Conservation (phyloP, 2,888 invertebrate genomes). For the Troides helena region DNA sequence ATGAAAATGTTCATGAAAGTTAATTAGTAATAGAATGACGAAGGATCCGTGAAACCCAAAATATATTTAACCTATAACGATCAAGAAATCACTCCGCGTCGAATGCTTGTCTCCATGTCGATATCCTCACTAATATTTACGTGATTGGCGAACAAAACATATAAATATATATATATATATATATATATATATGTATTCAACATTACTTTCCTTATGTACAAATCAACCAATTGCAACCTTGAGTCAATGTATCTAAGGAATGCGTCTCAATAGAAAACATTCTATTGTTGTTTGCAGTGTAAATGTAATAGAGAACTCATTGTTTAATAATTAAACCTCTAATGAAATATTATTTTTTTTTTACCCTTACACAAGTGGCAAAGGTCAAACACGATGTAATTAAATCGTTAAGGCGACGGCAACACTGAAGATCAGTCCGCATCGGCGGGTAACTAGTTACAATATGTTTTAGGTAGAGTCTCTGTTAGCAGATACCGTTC, state of each 20-base stretch:
- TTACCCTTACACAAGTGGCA: conserved; percentile 19
- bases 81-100: too few species aligned
- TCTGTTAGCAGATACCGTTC: too few species aligned
- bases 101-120: too few species aligned
- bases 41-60: too few species aligned
- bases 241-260: conserved; percentile 34
- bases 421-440: not conserved
- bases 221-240: conserved; percentile 28
- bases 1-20: too few species aligned
- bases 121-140: too few species aligned
- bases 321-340: conserved; percentile 40
- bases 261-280: conserved; percentile 41
- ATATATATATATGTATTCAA: not conserved
- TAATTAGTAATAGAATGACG: too few species aligned
- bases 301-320: conserved; percentile 33
- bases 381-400: conserved; percentile 28
- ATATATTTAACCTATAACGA: too few species aligned
- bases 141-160: too few species aligned
- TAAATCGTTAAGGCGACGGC: conserved; percentile 14
- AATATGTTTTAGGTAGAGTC: too few species aligned
- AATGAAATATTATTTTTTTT: conserved; percentile 37
- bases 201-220: conserved; percentile 8
- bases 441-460: not conserved
- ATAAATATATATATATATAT: too few species aligned
- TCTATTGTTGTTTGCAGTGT: conserved; percentile 38